Base-by-base conservation (phyloP, 2,797 vertebrate species). In the Lophius americanus region DNA sequence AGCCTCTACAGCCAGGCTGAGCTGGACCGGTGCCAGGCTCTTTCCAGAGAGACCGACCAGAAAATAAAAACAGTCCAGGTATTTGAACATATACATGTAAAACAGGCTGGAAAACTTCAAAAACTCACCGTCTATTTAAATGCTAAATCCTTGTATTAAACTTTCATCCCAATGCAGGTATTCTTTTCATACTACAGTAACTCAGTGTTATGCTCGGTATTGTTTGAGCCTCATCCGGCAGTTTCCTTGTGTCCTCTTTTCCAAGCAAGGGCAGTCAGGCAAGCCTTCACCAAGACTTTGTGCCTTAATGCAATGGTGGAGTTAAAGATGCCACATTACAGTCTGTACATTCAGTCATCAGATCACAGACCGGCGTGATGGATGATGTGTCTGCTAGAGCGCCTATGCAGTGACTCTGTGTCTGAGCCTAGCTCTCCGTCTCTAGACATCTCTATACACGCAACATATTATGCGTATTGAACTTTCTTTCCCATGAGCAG, bases 1-100 rank as follows among this genome's bases (percentile, higher is more conserved):
- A 92, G 93, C 94, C 91, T 94, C 92, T 92, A 93, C 93, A 95
- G 88, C 95, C 94, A 84, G 92, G 93, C 91, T 87, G 93, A 89
- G 92, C 95, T 99, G 96, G 95, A 95, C 69, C 85, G 66, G 49
- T 95, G 96, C 95, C 97, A 97, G 95, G 85, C 84, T 90, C 93
- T 94, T 89, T 97, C 95, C 94, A 94, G 93, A 89, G 94, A 96
- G 93, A 95, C 94, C 78, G 87, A 95, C 95, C 95, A 95, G 94
- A 96, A 96, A 96, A 96, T 97, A 95, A 94, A 96, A 96, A 94
- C 91, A 93, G 94, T 95, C 93, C 95, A 98, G 97, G 97, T 98
- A 97, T 95, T 95, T 95, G 93, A 89, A 80, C 76, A 84, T 74
- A 78, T 82, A 82, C 81, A 79, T 87, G 75, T 83, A 84, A 80